phyloP scores from a whole-genome alignment of 2,888 invertebrate species.

The Polyommatus iphigenia region DNA sequence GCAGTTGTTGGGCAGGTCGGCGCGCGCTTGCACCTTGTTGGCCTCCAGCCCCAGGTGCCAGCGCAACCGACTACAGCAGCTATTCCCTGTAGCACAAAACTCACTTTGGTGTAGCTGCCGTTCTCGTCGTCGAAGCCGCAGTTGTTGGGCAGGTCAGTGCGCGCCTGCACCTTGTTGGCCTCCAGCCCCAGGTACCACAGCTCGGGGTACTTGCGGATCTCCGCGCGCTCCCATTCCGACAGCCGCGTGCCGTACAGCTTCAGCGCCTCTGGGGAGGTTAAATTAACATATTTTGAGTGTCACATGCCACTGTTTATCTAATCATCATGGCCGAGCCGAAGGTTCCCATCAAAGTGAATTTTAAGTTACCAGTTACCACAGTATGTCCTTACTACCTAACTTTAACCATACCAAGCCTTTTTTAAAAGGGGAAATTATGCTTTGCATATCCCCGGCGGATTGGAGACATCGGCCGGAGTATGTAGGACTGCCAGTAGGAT shows the following conservation, averaged over 20 bases:
- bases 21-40: conserved; percentile 82
- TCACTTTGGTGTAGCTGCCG: conserved; percentile 96
- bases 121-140: conserved; percentile 95
- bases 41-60: conserved; percentile 87
- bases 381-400: too few relatives aligned
- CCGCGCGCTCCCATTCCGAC: conserved; percentile 94
- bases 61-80: neutral
- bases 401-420: too few relatives aligned
- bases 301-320: too few relatives aligned
- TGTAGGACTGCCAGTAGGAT: too few relatives aligned
- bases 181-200: conserved; percentile 96
- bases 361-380: too few relatives aligned
- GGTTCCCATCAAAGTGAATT: too few relatives aligned
- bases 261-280: conserved; percentile 84
- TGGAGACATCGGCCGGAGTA: too few relatives aligned
- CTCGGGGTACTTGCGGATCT: conserved; percentile 94
- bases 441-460: too few relatives aligned
- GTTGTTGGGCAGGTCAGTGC: conserved; percentile 89
- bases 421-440: too few relatives aligned
- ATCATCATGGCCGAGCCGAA: too few relatives aligned
- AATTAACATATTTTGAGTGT: neutral
- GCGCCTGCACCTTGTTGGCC: conserved; percentile 91
- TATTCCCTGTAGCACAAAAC: neutral
- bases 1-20: conserved; percentile 89
- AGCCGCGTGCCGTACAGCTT: conserved; percentile 91